Base-by-base conservation (phyloP, 2,797 vertebrate species). In the Catharus ustulatus region DNA sequence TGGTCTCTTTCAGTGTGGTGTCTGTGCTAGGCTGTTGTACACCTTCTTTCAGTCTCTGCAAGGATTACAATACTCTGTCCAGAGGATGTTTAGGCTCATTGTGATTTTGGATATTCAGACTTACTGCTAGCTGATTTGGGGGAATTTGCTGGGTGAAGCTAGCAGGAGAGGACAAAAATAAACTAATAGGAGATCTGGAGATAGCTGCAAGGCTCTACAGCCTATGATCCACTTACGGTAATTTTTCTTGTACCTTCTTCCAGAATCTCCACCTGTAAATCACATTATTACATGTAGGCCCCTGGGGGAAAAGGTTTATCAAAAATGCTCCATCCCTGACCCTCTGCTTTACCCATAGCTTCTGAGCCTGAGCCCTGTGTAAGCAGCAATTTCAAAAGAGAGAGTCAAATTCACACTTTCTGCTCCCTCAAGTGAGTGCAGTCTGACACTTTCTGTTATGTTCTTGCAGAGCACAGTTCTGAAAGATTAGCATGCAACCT, bases 231-330 rank as follows among this genome's bases (percentile, higher is more conserved):
- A 22, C 13, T 68, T 58, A 51, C 29, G 58, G 43, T 71, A 42
- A 55, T 84, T 90, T 95, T 86, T 51, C 19, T 86, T 84, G 29
- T 34, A 95, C 66, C 46, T 86, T 72, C 40, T 73, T 76, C 66
- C 55, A 90, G 23, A 62, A 73, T 66, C 36, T 84, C 87, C 68
- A 76, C 16, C 43, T 73, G 29, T 73, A 94, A 79, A 88, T 66
- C 81, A 62, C 43, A 24, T 68, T 67, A 87, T 89, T 69, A 66
- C 51, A 17, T 46, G 42, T 57, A 76, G 46, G 6, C n/a, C 10
- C 12, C 17, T n/a, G 34, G 43, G 32, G 9, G 26, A 82, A 90
- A 84, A 32, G 51, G 29, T 84, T 52, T 63, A 14, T 54, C 38
- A 82, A 29, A 88, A 88, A 61, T 45, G 40, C 24, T 55, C 29